phyloP scores from a whole-genome alignment of 2,888 invertebrate species.

The Drosophila demipolita region DNA sequence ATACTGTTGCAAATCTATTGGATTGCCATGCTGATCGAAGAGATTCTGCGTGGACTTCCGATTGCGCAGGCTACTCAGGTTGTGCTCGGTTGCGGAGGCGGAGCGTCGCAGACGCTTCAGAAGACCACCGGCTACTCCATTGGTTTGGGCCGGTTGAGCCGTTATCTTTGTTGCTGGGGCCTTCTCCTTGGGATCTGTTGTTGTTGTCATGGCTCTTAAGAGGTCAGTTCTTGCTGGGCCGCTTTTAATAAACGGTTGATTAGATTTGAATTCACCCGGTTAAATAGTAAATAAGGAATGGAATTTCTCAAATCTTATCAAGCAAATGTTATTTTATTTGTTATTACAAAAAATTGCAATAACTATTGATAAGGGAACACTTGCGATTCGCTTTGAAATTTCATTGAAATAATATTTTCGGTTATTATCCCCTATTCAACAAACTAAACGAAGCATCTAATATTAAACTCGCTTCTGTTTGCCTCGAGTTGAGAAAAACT shows the following conservation, averaged over 20 bases:
- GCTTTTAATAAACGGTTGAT: conserved; percentile 3
- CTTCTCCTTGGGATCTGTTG: conserved; percentile 64
- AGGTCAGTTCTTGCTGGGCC: conserved; percentile 21
- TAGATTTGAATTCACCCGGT: conserved; percentile 13
- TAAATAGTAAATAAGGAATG: conserved; percentile 14
- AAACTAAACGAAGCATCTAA: conserved; percentile 15
- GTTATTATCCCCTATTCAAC: conserved; percentile 18
- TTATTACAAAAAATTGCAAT: conserved; percentile 37
- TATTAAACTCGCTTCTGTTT: conserved; percentile 22
- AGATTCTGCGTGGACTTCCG: conserved; percentile 79
- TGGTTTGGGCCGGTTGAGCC: conserved; percentile 28
- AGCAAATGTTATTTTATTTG: conserved; percentile 17
- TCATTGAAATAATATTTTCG: not conserved
- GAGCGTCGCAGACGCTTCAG: conserved; percentile 77
- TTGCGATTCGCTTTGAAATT: conserved; percentile 26
- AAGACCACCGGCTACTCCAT: conserved; percentile 60
- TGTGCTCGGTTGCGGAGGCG: conserved; percentile 80
- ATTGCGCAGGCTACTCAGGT: conserved; percentile 73
- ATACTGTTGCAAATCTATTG: conserved; percentile 76
- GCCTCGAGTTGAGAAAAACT: conserved; percentile 9
- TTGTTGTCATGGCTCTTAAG: conserved; percentile 56
- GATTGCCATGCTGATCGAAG: conserved; percentile 79
- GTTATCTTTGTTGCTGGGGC: conserved; percentile 17
- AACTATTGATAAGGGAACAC: conserved; percentile 44
- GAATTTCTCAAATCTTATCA: conserved; percentile 54